These are phyloP conservation scores for Drosophila parthenogenetica DNA, from an alignment of 2,888 invertebrate species.

Conservation along the genomic window DNA sequence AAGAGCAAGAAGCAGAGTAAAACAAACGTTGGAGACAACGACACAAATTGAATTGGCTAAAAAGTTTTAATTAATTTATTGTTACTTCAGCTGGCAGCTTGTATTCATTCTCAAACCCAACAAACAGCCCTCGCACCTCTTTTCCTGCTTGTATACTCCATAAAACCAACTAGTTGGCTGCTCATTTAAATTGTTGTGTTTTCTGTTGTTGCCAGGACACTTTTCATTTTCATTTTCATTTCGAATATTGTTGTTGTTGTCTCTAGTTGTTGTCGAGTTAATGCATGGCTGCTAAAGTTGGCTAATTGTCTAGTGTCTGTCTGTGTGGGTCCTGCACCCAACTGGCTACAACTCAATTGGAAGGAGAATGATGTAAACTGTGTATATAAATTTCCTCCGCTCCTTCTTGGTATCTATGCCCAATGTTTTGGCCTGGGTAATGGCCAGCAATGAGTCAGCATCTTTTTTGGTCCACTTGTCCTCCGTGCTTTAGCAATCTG, in stretches of 20 bases:
- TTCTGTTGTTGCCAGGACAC: constrained; percentile 40
- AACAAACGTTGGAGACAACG: constrained; percentile 68
- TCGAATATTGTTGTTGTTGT: constrained; percentile 15
- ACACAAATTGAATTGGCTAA: constrained; percentile 81
- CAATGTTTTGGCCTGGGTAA: constrained; percentile 39
- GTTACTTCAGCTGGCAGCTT: constrained; percentile 74
- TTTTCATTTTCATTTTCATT: constrained; percentile 63
- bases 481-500: neutral
- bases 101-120: constrained; percentile 30
- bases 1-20: constrained; percentile 13
- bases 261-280: constrained; percentile 62
- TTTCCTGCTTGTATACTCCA: no score
- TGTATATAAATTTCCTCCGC: neutral
- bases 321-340: constrained; percentile 9
- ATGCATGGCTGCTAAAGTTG: constrained; percentile 76
- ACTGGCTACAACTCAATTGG: constrained; percentile 14
- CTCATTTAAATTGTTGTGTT: constrained; percentile 72
- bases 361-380: constrained; percentile 1
- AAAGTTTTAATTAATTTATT: constrained; percentile 81
- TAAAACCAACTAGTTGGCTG: constrained; percentile 37
- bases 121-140: constrained; percentile 1
- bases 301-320: constrained; percentile 68
- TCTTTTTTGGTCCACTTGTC: constrained; percentile 10
- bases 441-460: constrained; percentile 50
- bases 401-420: neutral